Conservation (phyloP, 2,797 vertebrate species). For the Xiphorhynchus erythropygius region DNA sequence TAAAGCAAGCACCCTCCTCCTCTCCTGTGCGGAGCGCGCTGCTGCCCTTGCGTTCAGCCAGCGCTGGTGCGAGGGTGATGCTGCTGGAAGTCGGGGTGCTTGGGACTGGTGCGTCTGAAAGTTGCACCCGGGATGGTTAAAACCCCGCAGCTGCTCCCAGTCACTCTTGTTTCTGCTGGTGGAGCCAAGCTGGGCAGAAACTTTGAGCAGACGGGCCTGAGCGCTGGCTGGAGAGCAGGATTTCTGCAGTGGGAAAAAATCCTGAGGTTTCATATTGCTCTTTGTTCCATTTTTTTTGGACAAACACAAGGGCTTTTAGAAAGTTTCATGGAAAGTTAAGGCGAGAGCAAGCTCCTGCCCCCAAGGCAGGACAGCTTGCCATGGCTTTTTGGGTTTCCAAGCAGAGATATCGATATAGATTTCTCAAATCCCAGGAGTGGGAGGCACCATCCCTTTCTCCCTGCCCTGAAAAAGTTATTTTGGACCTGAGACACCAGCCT, state of each 20-base stretch:
- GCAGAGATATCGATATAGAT: background rate
- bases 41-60: background rate
- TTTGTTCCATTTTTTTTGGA: background rate
- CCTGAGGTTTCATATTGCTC: background rate
- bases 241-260: background rate
- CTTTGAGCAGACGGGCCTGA: slow-evolving; percentile 15
- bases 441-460: background rate
- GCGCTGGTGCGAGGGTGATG: background rate
- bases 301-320: background rate
- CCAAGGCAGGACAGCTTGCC: background rate
- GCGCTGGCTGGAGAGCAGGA: background rate
- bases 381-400: background rate
- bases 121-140: background rate
- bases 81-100: background rate
- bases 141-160: background rate
- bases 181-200: background rate
- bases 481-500: background rate
- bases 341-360: background rate
- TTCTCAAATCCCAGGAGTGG: background rate
- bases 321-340: background rate
- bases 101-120: accelerated
- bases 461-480: background rate
- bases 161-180: background rate
- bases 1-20: background rate
- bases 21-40: background rate